These are phyloP conservation scores for Tineola bisselliella DNA, from an alignment of 2,888 invertebrate species.

Conservation along the genomic window DNA sequence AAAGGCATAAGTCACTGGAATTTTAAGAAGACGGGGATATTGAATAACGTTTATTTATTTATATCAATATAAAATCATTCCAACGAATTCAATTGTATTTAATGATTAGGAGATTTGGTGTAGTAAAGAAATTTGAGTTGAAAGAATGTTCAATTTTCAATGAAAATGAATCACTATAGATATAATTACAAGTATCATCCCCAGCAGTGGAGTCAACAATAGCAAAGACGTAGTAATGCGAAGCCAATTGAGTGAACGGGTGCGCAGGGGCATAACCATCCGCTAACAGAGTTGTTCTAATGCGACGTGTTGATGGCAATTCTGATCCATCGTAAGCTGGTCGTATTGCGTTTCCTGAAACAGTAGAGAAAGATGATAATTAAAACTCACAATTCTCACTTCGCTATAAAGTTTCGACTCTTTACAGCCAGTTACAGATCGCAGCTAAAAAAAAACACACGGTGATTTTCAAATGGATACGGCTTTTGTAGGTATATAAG, in stretches of 20 bases:
- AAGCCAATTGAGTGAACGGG: constrained; percentile 24
- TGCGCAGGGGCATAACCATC: constrained; percentile 25
- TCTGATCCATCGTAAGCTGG: constrained; percentile 27
- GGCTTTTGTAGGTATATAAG: too few relatives aligned
- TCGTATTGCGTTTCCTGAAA: constrained; percentile 23
- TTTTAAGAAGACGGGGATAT: too few relatives aligned
- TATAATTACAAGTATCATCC: constrained; percentile 12
- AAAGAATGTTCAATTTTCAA: too few relatives aligned
- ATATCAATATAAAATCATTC: too few relatives aligned
- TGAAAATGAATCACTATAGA: background rate
- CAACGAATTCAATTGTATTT: too few relatives aligned
- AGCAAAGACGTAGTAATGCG: constrained; percentile 20
- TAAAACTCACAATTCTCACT: background rate
- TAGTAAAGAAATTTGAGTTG: too few relatives aligned
- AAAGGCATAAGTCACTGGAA: constrained; percentile 3
- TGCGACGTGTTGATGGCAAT: constrained; percentile 26
- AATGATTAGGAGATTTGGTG: too few relatives aligned
- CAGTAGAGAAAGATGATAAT: background rate
- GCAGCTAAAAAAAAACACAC: too few relatives aligned
- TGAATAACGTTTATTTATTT: too few relatives aligned
- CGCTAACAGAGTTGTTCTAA: constrained; percentile 27
- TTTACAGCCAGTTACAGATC: too few relatives aligned
- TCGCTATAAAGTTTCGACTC: too few relatives aligned
- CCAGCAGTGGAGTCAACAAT: constrained; percentile 26
- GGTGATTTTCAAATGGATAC: too few relatives aligned